These are phyloP conservation scores for Drosophila putrida DNA, from an alignment of 2,888 invertebrate species.

Conservation along the genomic window DNA sequence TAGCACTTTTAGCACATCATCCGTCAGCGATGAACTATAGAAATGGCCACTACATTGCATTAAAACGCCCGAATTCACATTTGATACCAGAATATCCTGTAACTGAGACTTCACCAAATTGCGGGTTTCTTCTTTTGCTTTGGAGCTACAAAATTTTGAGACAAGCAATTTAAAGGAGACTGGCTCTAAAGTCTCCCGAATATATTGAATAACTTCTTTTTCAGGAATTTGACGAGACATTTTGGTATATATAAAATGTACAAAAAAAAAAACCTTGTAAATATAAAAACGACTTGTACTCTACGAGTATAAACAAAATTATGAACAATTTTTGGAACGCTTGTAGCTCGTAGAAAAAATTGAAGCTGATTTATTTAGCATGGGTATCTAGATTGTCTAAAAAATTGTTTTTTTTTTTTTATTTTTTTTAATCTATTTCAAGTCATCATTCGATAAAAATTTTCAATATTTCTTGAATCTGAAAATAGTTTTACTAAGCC, in stretches of 20 bases:
- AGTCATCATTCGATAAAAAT: too few relatives aligned
- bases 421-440: too few relatives aligned
- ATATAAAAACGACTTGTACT: not conserved
- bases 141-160: constrained; percentile 11
- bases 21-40: not conserved
- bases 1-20: not conserved
- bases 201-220: constrained; percentile 1
- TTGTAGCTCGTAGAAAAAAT: not conserved
- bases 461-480: too few relatives aligned
- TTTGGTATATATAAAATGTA: not conserved
- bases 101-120: not conserved
- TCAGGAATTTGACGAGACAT: constrained; percentile 6
- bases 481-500: too few relatives aligned
- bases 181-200: not conserved
- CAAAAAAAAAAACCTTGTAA: not conserved
- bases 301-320: constrained; percentile 4
- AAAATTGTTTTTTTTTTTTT: not conserved
- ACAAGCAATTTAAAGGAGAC: constrained; percentile 1
- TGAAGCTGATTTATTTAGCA: not conserved
- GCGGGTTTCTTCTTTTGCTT: not conserved
- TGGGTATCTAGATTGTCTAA: not conserved
- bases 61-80: not conserved
- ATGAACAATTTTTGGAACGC: not conserved
- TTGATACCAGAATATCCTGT: not conserved
- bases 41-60: constrained; percentile 6